phyloP scores from a whole-genome alignment of 2,113 vertebrate genomes.

The Labrus mixtus region DNA sequence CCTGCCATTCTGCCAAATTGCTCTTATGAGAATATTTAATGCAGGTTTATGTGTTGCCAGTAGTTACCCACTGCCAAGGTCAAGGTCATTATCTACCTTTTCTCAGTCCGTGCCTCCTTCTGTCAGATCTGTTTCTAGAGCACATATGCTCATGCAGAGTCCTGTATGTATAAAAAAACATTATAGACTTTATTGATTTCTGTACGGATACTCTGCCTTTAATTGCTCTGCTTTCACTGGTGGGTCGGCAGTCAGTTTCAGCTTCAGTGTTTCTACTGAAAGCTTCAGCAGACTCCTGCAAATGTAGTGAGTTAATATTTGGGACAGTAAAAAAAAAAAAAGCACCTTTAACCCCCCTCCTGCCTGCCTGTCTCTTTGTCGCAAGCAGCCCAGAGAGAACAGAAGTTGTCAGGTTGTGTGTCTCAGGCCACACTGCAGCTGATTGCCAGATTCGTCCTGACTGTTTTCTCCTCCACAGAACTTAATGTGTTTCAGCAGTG shows the following conservation, averaged over 20 bases:
- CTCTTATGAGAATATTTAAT: constrained; percentile 46
- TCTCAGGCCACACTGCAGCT: constrained; percentile 26
- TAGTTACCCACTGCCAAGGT: constrained; percentile 16
- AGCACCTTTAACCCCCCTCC: background rate
- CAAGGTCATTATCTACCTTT: constrained; percentile 53
- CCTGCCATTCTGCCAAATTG: constrained; percentile 34
- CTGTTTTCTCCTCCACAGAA: constrained; percentile 46
- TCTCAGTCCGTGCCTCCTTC: constrained; percentile 8
- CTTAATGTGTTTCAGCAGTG: constrained; percentile 49
- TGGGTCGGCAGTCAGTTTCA: constrained; percentile 35
- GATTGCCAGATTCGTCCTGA: constrained; percentile 58
- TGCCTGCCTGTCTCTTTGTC: constrained; percentile 9
- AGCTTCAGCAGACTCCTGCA: background rate
- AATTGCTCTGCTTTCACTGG: constrained; percentile 47
- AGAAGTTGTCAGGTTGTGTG: constrained; percentile 31
- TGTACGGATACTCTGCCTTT: constrained; percentile 33
- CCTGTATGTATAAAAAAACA: constrained; percentile 45
- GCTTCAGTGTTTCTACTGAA: background rate
- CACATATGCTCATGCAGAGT: constrained; percentile 22
- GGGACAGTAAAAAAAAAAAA: background rate
- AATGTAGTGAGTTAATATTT: too few species aligned
- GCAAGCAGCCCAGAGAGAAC: constrained; percentile 9
- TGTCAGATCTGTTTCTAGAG: constrained; percentile 26
- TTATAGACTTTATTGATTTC: constrained; percentile 58
- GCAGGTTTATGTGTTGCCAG: constrained; percentile 31